These are phyloP conservation scores for Xanthorhoe designata DNA, from an alignment of 2,888 invertebrate species.

Conservation along the genomic window DNA sequence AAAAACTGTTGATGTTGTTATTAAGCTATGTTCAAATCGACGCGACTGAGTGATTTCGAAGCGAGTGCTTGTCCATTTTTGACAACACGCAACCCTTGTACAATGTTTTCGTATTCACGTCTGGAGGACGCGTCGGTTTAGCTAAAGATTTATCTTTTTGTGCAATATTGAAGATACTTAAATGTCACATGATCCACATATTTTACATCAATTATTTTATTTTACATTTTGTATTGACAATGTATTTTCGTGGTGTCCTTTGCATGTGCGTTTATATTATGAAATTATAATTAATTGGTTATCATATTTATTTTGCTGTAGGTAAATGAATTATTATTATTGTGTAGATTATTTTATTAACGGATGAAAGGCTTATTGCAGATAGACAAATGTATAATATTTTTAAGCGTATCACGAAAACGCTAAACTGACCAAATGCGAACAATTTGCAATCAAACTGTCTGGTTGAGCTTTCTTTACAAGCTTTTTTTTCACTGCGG, in stretches of 20 bases:
- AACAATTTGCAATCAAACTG: background rate
- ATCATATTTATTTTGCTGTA: constrained; percentile 40
- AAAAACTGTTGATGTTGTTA: constrained; percentile 26
- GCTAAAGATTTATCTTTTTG: constrained; percentile 12
- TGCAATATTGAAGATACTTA: constrained; percentile 31
- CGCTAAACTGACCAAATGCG: background rate
- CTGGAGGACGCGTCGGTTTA: constrained; percentile 2
- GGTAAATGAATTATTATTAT: constrained; percentile 34
- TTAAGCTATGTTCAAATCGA: constrained; percentile 8
- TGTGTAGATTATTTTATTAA: constrained; percentile 27
- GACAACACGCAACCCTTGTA: background rate
- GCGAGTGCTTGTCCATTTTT: background rate
- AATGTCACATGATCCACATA: constrained; percentile 17
- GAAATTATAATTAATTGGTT: constrained; percentile 22
- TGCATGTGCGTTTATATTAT: constrained; percentile 28
- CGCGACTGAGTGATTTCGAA: constrained; percentile 7
- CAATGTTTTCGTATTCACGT: background rate
- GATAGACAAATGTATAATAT: background rate
- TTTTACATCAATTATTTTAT: constrained; percentile 19
- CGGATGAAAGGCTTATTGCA: constrained; percentile 31
- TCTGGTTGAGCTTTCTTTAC: background rate
- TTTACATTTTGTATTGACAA: constrained; percentile 14
- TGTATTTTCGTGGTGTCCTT: constrained; percentile 16
- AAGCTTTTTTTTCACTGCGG: background rate
- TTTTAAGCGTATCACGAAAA: background rate